A percentile compares a stretch with the other conserved stretches of the same genome.
These are phyloP conservation scores for Hypotaenidia philippensis DNA, from an alignment of 2,797 vertebrate species.

Conservation along the genomic window DNA sequence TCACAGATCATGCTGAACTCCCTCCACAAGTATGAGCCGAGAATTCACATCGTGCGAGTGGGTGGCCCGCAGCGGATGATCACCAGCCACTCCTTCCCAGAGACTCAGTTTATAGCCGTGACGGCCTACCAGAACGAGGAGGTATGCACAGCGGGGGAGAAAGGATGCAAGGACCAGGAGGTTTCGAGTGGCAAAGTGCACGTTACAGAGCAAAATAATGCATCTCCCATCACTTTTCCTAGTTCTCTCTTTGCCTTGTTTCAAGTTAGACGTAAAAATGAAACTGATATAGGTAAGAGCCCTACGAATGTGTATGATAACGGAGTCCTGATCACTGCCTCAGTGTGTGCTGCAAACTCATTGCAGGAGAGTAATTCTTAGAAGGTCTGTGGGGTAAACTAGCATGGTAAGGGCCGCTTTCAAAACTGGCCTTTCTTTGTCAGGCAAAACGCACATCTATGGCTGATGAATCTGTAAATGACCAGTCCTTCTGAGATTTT, in stretches of 20 bases:
- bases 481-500: neutral
- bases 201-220: neutral
- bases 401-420: neutral
- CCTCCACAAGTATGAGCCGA: constrained; percentile 87
- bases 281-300: neutral
- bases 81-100: constrained; percentile 86
- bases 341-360: fast-evolving
- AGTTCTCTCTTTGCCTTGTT: neutral
- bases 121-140: constrained; percentile 89
- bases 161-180: neutral
- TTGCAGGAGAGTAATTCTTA: neutral
- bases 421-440: neutral
- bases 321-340: fast-evolving
- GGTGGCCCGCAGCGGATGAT: constrained; percentile 86
- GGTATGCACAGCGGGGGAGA: constrained; percentile 64
- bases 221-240: fast-evolving
- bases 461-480: neutral
- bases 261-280: neutral
- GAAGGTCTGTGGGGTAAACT: neutral
- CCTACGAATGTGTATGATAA: fast-evolving
- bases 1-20: constrained; percentile 88
- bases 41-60: constrained; percentile 88
- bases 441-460: fast-evolving
- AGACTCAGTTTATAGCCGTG: constrained; percentile 88
- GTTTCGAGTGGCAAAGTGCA: neutral